Percentiles rank a stretch among this genome's conserved stretches.
phyloP scores from a whole-genome alignment of 2,113 vertebrate species.

The Platycercus adscitus region DNA sequence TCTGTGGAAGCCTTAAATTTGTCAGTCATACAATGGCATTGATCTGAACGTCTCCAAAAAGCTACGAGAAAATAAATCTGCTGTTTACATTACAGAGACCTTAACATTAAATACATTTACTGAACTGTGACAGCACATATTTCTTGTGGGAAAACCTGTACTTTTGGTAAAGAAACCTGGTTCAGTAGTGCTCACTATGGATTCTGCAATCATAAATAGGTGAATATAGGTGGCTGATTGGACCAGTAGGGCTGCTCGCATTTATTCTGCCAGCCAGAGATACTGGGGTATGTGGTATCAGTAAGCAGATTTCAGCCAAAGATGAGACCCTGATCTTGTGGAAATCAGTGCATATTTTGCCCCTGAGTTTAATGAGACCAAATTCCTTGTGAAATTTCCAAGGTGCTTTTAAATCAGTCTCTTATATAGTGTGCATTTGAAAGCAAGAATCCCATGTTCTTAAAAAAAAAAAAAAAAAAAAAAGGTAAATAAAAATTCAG shows the following conservation, averaged over 20 bases:
- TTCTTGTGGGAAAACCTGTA: background rate
- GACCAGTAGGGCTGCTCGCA: background rate
- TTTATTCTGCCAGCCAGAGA: background rate
- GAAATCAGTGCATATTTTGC: background rate
- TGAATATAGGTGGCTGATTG: background rate
- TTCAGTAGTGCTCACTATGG: background rate
- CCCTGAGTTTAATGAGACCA: background rate
- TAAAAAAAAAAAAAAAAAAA: background rate
- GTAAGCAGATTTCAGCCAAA: background rate
- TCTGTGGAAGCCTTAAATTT: background rate
- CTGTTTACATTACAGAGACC: slow-evolving; percentile 23
- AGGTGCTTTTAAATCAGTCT: background rate
- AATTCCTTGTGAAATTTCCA: background rate
- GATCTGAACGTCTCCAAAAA: slow-evolving; percentile 9
- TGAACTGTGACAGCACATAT: background rate
- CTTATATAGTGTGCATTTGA: background rate
- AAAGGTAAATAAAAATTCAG: background rate
- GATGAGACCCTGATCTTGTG: background rate
- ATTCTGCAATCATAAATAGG: background rate
- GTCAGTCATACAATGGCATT: slow-evolving; percentile 6
- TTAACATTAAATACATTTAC: slow-evolving; percentile 8
- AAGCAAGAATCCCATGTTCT: background rate
- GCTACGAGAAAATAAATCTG: slow-evolving; percentile 48
- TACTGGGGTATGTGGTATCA: background rate
- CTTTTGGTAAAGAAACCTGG: background rate